Percentiles rank a stretch among this genome's conserved stretches.
These are phyloP conservation scores for Xestia c-nigrum DNA, from an alignment of 2,888 invertebrate genomes.

Conservation along the genomic window DNA sequence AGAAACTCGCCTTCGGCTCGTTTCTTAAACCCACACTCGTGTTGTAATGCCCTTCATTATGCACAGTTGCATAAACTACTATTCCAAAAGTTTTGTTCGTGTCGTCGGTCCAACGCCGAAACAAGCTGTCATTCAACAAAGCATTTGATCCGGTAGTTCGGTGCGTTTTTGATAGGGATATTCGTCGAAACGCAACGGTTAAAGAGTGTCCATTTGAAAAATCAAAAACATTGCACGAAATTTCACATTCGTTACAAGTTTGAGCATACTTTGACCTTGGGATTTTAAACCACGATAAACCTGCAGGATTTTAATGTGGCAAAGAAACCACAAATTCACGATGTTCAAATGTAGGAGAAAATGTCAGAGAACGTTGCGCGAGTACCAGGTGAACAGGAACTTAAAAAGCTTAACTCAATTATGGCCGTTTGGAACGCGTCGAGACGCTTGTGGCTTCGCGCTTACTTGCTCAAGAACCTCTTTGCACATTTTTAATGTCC, in stretches of 20 bases:
- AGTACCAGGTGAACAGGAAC: slow-evolving; percentile 72
- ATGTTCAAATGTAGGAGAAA: slow-evolving; percentile 35
- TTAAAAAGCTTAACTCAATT: slow-evolving; percentile 81
- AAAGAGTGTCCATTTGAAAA: slow-evolving; percentile 35
- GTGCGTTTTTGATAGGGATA: slow-evolving; percentile 57
- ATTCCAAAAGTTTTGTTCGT: slow-evolving; percentile 39
- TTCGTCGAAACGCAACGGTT: slow-evolving; percentile 41
- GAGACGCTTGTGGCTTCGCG: slow-evolving; percentile 74
- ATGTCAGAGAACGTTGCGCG: slow-evolving; percentile 24
- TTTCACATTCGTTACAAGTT: slow-evolving; percentile 40
- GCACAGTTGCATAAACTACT: no score
- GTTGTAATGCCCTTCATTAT: no score
- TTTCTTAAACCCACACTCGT: no score
- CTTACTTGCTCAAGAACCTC: slow-evolving; percentile 72
- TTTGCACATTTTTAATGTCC: slow-evolving; percentile 72
- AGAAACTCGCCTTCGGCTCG: no score
- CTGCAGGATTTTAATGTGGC: slow-evolving; percentile 12
- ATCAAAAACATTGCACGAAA: slow-evolving; percentile 28
- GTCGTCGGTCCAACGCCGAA: slow-evolving; percentile 16
- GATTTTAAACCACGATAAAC: slow-evolving; percentile 23
- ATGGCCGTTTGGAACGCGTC: slow-evolving; percentile 69
- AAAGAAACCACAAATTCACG: slow-evolving; percentile 15
- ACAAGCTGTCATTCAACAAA: slow-evolving; percentile 66
- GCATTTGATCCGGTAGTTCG: slow-evolving; percentile 63
- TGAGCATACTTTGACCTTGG: slow-evolving; percentile 28